phyloP scores from a whole-genome alignment of 1,140 invertebrate genomes.

The Eriosoma lanigerum region DNA sequence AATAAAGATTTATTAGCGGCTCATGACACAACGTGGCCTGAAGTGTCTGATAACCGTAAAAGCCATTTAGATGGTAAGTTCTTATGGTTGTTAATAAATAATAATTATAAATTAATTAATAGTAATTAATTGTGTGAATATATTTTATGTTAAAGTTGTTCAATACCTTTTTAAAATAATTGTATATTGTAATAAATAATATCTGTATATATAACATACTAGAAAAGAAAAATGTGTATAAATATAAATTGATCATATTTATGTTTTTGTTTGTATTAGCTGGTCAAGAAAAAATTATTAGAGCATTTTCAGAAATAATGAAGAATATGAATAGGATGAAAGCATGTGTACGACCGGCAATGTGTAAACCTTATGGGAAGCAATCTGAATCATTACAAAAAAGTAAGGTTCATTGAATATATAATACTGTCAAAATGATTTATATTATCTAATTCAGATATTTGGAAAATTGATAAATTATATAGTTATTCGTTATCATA shows the following conservation, averaged over 20 bases:
- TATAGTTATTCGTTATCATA: too few species aligned
- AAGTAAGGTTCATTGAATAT: slow-evolving; percentile 63
- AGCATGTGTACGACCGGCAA: slow-evolving; percentile 77
- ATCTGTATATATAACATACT: too few species aligned
- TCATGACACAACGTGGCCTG: slow-evolving; percentile 69
- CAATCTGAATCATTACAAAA: slow-evolving; percentile 84
- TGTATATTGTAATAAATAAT: too few species aligned
- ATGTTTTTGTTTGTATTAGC: slow-evolving; percentile 57
- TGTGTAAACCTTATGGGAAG: slow-evolving; percentile 86
- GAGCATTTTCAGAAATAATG: slow-evolving; percentile 79
- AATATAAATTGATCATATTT: too few species aligned
- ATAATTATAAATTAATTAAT: not conserved
- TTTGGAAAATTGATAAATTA: too few species aligned
- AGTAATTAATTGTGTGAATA: not conserved
- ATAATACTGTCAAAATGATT: not conserved
- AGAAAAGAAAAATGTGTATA: too few species aligned
- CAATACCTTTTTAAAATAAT: too few species aligned
- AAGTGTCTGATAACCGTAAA: slow-evolving; percentile 51
- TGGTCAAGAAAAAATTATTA: slow-evolving; percentile 77
- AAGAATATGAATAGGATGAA: slow-evolving; percentile 84
- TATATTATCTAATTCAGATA: not conserved
- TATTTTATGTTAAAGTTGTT: too few species aligned
- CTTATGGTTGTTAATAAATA: not conserved
- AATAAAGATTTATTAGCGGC: slow-evolving; percentile 63
- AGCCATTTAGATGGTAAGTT: slow-evolving; percentile 50